Conservation (phyloP, 2,113 vertebrate species). For the Thamnaconus septentrionalis region DNA sequence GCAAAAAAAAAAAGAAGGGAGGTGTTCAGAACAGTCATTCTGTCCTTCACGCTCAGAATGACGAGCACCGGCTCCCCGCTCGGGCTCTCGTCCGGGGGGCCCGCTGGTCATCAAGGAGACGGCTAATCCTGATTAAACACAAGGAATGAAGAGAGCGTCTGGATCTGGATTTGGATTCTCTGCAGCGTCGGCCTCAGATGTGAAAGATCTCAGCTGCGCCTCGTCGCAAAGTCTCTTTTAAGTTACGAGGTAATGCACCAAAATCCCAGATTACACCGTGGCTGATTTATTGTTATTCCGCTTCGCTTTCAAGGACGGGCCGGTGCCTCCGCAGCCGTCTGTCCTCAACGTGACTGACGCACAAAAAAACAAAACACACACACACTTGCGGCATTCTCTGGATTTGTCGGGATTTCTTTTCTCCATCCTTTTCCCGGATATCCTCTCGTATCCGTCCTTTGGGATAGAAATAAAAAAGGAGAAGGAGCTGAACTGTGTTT, state of each 20-base stretch:
- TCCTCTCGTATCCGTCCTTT: background rate
- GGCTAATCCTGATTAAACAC: slow-evolving; percentile 48
- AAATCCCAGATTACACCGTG: slow-evolving; percentile 11
- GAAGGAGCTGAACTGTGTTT: slow-evolving; percentile 38
- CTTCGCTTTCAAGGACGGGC: slow-evolving; percentile 41
- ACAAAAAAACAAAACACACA: slow-evolving; percentile 2
- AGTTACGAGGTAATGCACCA: slow-evolving; percentile 34
- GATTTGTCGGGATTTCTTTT: background rate
- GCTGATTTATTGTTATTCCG: slow-evolving; percentile 46
- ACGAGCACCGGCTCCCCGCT: slow-evolving; percentile 6
- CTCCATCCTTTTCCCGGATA: background rate
- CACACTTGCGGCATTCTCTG: background rate
- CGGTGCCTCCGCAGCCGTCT: slow-evolving; percentile 6
- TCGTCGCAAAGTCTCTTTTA: slow-evolving; percentile 34
- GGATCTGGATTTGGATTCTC: slow-evolving; percentile 3
- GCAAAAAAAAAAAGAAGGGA: slow-evolving; percentile 2
- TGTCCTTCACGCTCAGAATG: slow-evolving; percentile 23
- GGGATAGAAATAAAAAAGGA: slow-evolving; percentile 16
- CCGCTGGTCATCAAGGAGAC: slow-evolving; percentile 25
- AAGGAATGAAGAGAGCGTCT: slow-evolving; percentile 15
- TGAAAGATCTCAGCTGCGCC: slow-evolving; percentile 23
- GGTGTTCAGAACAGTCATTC: slow-evolving; percentile 25
- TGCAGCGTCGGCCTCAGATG: slow-evolving; percentile 12
- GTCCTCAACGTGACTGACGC: slow-evolving; percentile 1
- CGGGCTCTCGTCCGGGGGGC: slow-evolving; percentile 4